Percentiles rank a stretch among this genome's conserved stretches.
These are phyloP conservation scores for Numenius phaeopus DNA, from an alignment of 2,797 vertebrate species.

Conservation along the genomic window DNA sequence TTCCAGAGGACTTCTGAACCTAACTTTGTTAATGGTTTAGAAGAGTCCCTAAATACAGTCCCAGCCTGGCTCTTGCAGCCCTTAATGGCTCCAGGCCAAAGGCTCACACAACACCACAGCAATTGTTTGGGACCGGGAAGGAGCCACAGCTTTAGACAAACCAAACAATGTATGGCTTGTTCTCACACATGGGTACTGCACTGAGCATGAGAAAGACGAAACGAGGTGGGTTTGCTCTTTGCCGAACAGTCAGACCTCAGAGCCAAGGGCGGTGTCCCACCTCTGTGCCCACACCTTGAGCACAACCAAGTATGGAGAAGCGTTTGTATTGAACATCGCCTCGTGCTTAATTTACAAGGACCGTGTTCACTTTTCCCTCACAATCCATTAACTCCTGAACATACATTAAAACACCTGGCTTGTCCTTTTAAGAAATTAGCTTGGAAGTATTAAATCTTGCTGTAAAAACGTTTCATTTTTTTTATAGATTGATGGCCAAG, in stretches of 20 bases:
- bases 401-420: background rate
- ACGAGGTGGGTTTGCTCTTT: background rate
- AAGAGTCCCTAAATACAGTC: background rate
- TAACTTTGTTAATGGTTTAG: background rate
- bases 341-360: background rate
- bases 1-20: background rate
- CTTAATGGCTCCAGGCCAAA: background rate
- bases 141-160: background rate
- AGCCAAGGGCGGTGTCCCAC: background rate
- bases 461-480: background rate
- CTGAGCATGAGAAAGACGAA: background rate
- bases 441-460: background rate
- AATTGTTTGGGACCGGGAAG: background rate
- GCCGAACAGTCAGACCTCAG: background rate
- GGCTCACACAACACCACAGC: background rate
- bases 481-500: background rate
- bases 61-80: background rate
- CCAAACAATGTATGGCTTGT: accelerated
- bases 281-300: background rate
- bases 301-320: background rate
- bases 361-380: background rate
- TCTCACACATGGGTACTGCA: background rate
- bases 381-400: background rate
- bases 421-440: background rate
- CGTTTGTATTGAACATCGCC: accelerated